Percentiles rank a stretch among this genome's conserved stretches.
These are phyloP conservation scores for Diachasmimorpha longicaudata DNA, from an alignment of 1,140 invertebrate genomes.

Conservation along the genomic window DNA sequence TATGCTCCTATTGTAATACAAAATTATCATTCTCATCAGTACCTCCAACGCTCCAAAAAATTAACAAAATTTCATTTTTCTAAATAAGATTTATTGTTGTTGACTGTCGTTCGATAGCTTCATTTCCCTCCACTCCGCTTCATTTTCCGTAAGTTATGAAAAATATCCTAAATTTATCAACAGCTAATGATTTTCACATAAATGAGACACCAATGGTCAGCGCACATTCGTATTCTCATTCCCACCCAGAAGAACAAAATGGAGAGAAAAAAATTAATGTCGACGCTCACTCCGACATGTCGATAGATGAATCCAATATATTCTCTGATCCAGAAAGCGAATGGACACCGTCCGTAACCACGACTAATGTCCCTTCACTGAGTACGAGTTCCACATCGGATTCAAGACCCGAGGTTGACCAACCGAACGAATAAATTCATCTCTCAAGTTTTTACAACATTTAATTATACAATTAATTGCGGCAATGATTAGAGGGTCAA, in stretches of 20 bases:
- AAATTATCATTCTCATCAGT: no score
- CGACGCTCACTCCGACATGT: conserved; percentile 57
- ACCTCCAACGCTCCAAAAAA: no score
- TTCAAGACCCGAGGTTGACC: conserved; percentile 59
- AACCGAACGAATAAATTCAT: conserved; percentile 36
- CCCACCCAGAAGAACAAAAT: conserved; percentile 32
- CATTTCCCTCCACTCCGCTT: no score
- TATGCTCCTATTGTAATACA: no score
- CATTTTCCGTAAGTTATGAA: no score
- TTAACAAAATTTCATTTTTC: no score
- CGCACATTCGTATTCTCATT: neutral
- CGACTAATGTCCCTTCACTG: neutral
- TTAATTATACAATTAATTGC: neutral
- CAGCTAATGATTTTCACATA: neutral
- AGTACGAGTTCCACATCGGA: neutral
- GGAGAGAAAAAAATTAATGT: conserved; percentile 35
- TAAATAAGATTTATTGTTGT: no score
- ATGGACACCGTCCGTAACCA: conserved; percentile 58
- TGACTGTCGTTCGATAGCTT: no score
- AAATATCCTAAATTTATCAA: neutral
- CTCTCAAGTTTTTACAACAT: neutral
- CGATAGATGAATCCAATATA: conserved; percentile 59
- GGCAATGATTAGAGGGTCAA: neutral
- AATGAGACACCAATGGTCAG: neutral
- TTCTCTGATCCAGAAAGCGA: conserved; percentile 69